A percentile compares a stretch with the other conserved stretches of the same genome.
Evolutionary conservation across 2,888 invertebrate genomes (phyloP).

Genomic region (Aleiodes testaceus): DNA sequence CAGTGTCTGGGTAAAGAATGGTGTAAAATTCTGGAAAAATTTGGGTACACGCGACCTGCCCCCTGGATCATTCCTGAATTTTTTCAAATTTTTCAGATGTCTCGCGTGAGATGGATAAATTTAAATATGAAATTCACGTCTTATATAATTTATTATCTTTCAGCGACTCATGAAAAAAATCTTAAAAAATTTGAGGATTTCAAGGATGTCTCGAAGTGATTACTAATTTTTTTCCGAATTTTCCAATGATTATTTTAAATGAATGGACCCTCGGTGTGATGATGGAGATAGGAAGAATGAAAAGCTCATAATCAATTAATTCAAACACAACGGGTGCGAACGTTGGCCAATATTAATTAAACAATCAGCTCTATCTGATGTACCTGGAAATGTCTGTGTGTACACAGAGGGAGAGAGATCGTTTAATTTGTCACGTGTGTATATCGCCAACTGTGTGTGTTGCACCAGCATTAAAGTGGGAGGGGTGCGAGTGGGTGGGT

Average conservation of each 20-base stretch:
- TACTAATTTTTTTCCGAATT: background rate
- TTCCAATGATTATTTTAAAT: background rate
- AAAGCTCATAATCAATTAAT: background rate
- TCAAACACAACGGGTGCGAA: slow-evolving; percentile 1
- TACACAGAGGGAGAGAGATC: slow-evolving; percentile 7
- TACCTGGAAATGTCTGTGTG: slow-evolving; percentile 19
- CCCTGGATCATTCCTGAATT: too few relatives aligned
- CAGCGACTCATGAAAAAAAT: too few relatives aligned
- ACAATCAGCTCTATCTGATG: slow-evolving; percentile 27
- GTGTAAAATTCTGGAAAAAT: too few relatives aligned
- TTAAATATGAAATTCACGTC: too few relatives aligned
- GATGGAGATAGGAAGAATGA: background rate
- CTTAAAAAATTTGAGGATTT: too few relatives aligned
- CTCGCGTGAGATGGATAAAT: too few relatives aligned
- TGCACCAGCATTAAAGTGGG: slow-evolving; percentile 3
- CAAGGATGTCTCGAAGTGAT: too few relatives aligned
- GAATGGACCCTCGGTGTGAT: background rate
- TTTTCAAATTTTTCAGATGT: too few relatives aligned
- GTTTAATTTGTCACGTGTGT: slow-evolving; percentile 31
- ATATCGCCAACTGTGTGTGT: slow-evolving; percentile 25
- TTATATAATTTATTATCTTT: too few relatives aligned
- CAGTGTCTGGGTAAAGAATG: background rate
- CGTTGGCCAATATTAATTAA: slow-evolving; percentile 25
- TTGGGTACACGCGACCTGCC: too few relatives aligned
- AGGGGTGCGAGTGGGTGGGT: slow-evolving; percentile 20